phyloP scores from a whole-genome alignment of 1,140 invertebrate genomes.

The Hycleus cichorii region DNA sequence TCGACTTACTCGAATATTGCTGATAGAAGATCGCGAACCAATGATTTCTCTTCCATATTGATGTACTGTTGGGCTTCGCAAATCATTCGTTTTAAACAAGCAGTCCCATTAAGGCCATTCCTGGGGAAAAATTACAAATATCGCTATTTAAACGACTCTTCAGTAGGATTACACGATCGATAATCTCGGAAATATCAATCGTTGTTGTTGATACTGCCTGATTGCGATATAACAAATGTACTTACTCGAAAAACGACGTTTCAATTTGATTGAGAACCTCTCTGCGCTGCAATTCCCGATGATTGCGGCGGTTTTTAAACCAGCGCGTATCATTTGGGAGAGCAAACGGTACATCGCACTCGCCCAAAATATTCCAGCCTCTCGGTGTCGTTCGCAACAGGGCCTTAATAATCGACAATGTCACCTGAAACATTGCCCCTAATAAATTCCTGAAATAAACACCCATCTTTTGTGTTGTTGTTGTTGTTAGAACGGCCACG shows the following conservation, averaged over 20 bases:
- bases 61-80: slow-evolving; percentile 56
- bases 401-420: slow-evolving; percentile 17
- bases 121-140: slow-evolving; percentile 36
- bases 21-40: slow-evolving; percentile 59
- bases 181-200: too few relatives aligned
- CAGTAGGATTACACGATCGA: too few relatives aligned
- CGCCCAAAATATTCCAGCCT: slow-evolving; percentile 14
- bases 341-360: slow-evolving; percentile 24
- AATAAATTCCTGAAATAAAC: neutral
- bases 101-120: slow-evolving; percentile 54
- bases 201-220: too few relatives aligned
- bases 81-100: slow-evolving; percentile 57
- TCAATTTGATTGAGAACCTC: slow-evolving; percentile 17
- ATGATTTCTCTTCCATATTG: slow-evolving; percentile 50
- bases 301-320: neutral
- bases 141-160: neutral
- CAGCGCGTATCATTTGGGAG: slow-evolving; percentile 20
- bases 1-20: slow-evolving; percentile 53
- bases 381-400: slow-evolving; percentile 20
- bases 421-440: slow-evolving; percentile 18
- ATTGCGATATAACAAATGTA: neutral
- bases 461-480: neutral
- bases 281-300: slow-evolving; percentile 15
- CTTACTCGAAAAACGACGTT: slow-evolving; percentile 16
- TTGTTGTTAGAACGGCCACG: neutral